Evolutionary conservation across 2,797 vertebrate genomes (phyloP), one percentile per base, ranked within the genome.

Genomic region (Spatula clypeata): DNA sequence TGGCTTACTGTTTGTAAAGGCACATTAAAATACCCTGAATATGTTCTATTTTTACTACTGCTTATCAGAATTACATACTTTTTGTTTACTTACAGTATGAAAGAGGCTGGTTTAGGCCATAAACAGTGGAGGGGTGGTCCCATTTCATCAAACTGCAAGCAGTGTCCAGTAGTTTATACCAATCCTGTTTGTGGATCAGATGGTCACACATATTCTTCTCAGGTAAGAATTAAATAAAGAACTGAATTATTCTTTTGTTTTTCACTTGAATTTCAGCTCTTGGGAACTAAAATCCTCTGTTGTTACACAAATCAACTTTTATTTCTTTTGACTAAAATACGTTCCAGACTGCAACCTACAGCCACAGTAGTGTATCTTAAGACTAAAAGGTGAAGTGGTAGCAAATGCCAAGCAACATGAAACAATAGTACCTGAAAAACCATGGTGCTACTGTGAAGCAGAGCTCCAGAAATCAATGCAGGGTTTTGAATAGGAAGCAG

Each of bases 121-220:
- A 99, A 98, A 90, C 98, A 97, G 57, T 97, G 98, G 98, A 98
- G 97, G 94, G 93, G 97, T 95, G 97, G 97, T 84, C 96, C 98
- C 44, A 34, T 96, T 67, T 93, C 97, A 85, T 95, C 98, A 76
- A 98, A 98, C 96, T 99, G 99, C 98, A 99, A 98, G 93, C 98
- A 98, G 36, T 99, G 99, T 96, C 99, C 99, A 3, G 97, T 98
- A 93, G 98, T 98, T 89, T 99, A 98, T 94, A 98, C 98, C 70
- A 98, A 97, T 86, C 99, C 99, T 3, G 99, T 99, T 44, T 99
- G 99, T 97, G 99, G 99, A 93, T 99, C 99, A 47, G 99, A 99
- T 71, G 99, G 99, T 42, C 99, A 99, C 95, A 98, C 98, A 75
- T 99, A 99, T 94, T 99, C 99, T 88, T 99, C 99, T 93, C 99